These are phyloP conservation scores for Epinotia bilunana DNA, from an alignment of 2,888 invertebrate species.

Conservation along the genomic window DNA sequence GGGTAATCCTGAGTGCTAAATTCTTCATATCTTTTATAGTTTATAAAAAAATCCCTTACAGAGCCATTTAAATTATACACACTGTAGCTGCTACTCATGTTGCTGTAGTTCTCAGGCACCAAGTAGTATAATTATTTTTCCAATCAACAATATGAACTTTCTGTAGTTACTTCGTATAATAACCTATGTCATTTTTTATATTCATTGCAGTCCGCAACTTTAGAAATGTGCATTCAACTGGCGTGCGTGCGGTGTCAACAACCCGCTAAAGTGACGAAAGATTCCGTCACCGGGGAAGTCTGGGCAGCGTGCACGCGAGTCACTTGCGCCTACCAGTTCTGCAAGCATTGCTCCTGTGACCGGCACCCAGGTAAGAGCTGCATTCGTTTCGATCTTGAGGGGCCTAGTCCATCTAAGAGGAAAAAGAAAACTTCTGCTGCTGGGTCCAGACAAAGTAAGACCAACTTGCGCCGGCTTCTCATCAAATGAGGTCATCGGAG, in stretches of 20 bases:
- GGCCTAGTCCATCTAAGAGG: slow-evolving; percentile 80
- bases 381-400: slow-evolving; percentile 73
- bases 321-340: slow-evolving; percentile 81
- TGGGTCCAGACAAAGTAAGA: slow-evolving; percentile 76
- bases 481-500: slow-evolving; percentile 54
- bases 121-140: no score
- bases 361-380: slow-evolving; percentile 75
- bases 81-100: no score
- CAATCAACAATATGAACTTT: no score
- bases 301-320: slow-evolving; percentile 82
- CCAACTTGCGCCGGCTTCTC: slow-evolving; percentile 74
- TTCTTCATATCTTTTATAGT: background rate
- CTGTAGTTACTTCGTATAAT: background rate
- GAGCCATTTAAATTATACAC: background rate
- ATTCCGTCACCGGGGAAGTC: slow-evolving; percentile 72
- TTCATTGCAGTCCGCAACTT: slow-evolving; percentile 70
- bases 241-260: slow-evolving; percentile 73
- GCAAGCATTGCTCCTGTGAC: slow-evolving; percentile 76
- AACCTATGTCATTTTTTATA: background rate
- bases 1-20: no score
- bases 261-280: slow-evolving; percentile 77
- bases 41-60: background rate
- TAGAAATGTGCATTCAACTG: slow-evolving; percentile 69
- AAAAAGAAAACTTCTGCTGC: slow-evolving; percentile 69
- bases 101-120: no score